Evolutionary conservation across 2,888 invertebrate genomes (phyloP), one percentile per base, ranked within the genome.

Genomic region (Drosophila kanekoi): DNA sequence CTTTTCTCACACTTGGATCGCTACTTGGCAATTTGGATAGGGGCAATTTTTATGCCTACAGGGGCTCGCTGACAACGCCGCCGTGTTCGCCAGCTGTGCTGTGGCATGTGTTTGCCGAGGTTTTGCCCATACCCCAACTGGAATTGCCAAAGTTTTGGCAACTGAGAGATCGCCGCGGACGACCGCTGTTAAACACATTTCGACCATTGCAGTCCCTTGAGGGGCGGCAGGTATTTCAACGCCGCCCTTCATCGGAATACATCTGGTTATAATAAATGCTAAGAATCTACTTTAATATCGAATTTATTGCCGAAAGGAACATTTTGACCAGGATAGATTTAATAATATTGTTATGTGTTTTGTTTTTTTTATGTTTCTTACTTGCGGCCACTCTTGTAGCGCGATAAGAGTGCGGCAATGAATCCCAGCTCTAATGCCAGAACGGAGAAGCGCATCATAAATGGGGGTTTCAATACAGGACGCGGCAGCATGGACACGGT

Each of bases 41-140:
- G 6, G 88, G 81, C 0, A 72, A 90, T 37, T 92, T 89, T 52
- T 91, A 80, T 49, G 85, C 90, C 9, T 91, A 91, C 54, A 75
- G 73, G 37, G 96, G 96, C 0, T 96, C 96, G 0, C 92, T 96
- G 48, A 96, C 96, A 5, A 96, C 96, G 0, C 96, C 96, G 0
- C 93, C 89, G 1, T 96, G 96, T 89, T 94, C 94, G 52, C 96
- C 96, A 81, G 93, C 93, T 0, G 95, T 96, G 40, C 93, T 94
- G 8, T 96, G 96, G 96, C 95, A 95, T 28, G 93, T 96, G 0
- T 93, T 95, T 64, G 92, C 93, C 0, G 92, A 94, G n/a, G 93
- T 93, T n/a, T 79, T 94, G 33, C 93, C 93, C 0, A 93, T 95
- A 63, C 87, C 91, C 0, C 70, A 81, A 10, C 51, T 48, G 14